A percentile compares a stretch with the other conserved stretches of the same genome.
Evolutionary conservation across 2,113 vertebrate genomes (phyloP).

Genomic region (Anser cygnoides): DNA sequence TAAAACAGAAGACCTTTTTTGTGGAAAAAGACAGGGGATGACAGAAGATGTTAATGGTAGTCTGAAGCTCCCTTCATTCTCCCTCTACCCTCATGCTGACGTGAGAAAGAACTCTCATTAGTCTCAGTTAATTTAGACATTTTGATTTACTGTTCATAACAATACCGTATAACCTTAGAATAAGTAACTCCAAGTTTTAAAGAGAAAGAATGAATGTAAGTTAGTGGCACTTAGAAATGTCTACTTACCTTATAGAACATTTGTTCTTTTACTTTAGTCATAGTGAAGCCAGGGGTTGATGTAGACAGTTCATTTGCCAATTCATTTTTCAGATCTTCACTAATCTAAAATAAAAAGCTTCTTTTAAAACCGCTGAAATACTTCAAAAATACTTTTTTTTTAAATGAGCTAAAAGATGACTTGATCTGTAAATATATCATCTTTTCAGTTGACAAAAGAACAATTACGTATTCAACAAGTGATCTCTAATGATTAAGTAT

Average conservation of each 20-base stretch:
- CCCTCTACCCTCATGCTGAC: background rate
- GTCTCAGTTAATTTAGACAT: background rate
- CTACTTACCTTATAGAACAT: slow-evolving; percentile 89
- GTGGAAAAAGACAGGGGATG: background rate
- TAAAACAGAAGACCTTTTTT: background rate
- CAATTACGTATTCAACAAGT: background rate
- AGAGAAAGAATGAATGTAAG: background rate
- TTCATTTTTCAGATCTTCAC: slow-evolving; percentile 75
- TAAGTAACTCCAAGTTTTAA: background rate
- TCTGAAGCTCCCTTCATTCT: background rate
- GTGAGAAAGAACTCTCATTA: background rate
- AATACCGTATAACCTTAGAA: background rate
- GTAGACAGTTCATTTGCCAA: slow-evolving; percentile 75
- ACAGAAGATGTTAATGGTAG: background rate
- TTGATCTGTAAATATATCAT: background rate
- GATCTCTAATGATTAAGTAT: background rate
- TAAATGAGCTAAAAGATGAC: background rate
- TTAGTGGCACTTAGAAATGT: background rate
- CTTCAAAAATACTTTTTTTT: background rate
- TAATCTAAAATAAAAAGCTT: slow-evolving; percentile 76
- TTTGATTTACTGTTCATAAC: background rate
- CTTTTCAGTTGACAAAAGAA: background rate
- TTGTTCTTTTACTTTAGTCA: slow-evolving; percentile 61
- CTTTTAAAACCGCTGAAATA: background rate
- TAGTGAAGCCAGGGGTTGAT: slow-evolving; percentile 78